Percentiles rank a stretch among this genome's conserved stretches.
Conservation (phyloP, 2,113 vertebrate genomes). For the Neogale vison region DNA sequence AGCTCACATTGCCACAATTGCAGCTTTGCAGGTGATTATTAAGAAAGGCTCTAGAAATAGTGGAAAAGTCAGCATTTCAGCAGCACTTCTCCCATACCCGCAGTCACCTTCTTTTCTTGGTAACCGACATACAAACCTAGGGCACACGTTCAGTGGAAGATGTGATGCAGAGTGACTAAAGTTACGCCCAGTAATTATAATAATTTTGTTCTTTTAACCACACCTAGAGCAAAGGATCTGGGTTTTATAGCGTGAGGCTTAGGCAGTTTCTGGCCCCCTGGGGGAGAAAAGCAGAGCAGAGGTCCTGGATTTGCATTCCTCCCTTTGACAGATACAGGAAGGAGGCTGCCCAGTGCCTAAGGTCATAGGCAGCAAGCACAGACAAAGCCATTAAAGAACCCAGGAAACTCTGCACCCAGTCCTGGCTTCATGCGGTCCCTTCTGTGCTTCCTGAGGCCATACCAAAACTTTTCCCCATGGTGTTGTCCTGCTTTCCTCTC, state of each 20-base stretch:
- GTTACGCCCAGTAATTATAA: conserved; percentile 45
- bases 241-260: background rate
- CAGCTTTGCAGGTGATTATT: conserved; percentile 21
- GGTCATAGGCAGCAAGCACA: background rate
- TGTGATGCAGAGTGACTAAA: conserved; percentile 42
- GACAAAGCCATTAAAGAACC: background rate
- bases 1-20: background rate
- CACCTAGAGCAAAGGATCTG: conserved; percentile 57
- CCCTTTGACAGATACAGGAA: background rate
- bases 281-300: background rate
- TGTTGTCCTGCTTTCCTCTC: background rate
- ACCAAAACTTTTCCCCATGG: background rate
- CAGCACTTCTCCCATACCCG: background rate
- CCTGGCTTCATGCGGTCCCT: background rate
- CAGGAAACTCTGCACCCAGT: too few species aligned
- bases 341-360: background rate
- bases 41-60: background rate
- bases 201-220: conserved; percentile 60
- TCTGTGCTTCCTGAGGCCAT: background rate
- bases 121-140: background rate
- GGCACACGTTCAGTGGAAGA: background rate
- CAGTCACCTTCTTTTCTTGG: background rate
- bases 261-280: background rate
- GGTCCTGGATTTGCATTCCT: background rate
- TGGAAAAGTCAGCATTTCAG: background rate